A percentile compares a stretch with the other conserved stretches of the same genome.
These are phyloP conservation scores for Arnoldichthys spilopterus DNA, from an alignment of 2,797 vertebrate genomes.

Conservation along the genomic window DNA sequence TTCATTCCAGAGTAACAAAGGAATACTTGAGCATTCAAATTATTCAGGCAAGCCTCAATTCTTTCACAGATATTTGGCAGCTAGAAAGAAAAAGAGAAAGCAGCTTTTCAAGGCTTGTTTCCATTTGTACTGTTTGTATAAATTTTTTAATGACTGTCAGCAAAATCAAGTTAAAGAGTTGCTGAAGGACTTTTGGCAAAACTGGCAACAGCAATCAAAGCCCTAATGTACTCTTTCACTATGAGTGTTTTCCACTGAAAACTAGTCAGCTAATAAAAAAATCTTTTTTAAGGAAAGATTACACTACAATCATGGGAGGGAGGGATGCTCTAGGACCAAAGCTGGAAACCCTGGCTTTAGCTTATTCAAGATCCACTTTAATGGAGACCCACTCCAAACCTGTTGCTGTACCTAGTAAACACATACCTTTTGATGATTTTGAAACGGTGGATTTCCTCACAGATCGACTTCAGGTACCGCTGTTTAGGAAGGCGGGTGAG, in stretches of 20 bases:
- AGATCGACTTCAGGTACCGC: constrained; percentile 92
- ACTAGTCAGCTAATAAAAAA: too few relatives aligned
- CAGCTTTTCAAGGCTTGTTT: constrained; percentile 49
- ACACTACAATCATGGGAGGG: too few relatives aligned
- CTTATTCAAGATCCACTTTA: too few relatives aligned
- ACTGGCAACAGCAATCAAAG: neutral
- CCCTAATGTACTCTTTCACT: neutral
- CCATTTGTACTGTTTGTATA: constrained; percentile 48
- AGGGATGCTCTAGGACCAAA: too few relatives aligned
- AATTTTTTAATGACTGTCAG: constrained; percentile 51
- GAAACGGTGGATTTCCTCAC: constrained; percentile 92
- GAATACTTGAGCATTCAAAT: too few relatives aligned
- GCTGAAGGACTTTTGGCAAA: constrained; percentile 23
- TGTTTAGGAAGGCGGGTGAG: constrained; percentile 92
- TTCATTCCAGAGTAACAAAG: too few relatives aligned
- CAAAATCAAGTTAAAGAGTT: constrained; percentile 25
- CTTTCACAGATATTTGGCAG: neutral
- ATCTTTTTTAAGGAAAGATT: too few relatives aligned
- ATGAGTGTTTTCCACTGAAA: neutral
- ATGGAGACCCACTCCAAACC: too few relatives aligned
- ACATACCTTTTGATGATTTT: constrained; percentile 89
- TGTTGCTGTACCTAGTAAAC: neutral
- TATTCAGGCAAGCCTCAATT: neutral
- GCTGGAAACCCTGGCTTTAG: too few relatives aligned
- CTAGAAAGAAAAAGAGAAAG: constrained; percentile 4